A percentile compares a stretch with the other conserved stretches of the same genome.
Conservation (phyloP, 2,797 vertebrate genomes). For the Tauraco hartlaubi region DNA sequence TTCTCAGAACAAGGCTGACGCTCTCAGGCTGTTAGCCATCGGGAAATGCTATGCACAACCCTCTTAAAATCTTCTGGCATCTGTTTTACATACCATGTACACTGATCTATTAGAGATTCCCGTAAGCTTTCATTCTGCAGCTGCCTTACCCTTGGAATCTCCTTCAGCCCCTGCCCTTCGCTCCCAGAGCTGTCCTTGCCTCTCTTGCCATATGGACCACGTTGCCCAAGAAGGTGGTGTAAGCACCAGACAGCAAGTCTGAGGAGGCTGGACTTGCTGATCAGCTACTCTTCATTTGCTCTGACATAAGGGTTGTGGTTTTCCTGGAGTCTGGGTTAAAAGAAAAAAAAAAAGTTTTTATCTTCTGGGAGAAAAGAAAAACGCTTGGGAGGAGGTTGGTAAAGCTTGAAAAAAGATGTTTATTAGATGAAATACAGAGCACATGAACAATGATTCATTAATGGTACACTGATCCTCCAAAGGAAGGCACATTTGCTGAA, state of each 20-base stretch:
- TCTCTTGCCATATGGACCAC: background rate
- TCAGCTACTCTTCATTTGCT: background rate
- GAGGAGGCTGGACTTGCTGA: background rate
- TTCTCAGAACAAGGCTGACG: background rate
- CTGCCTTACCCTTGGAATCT: constrained; percentile 16
- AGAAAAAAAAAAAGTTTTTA: accelerated
- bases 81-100: constrained; percentile 3
- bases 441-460: background rate
- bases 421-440: background rate
- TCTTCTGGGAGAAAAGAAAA: background rate
- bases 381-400: background rate
- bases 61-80: constrained; percentile 31
- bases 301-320: background rate
- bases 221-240: background rate
- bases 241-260: background rate
- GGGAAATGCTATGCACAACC: constrained; percentile 1
- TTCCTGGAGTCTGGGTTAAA: background rate
- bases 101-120: background rate
- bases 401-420: background rate
- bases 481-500: background rate
- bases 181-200: background rate
- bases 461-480: background rate
- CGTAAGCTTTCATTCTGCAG: constrained; percentile 15
- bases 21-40: constrained; percentile 14
- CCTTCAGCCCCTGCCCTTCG: background rate